Base-by-base conservation (phyloP, 2,113 vertebrate species). In the Pollachius pollachius region DNA sequence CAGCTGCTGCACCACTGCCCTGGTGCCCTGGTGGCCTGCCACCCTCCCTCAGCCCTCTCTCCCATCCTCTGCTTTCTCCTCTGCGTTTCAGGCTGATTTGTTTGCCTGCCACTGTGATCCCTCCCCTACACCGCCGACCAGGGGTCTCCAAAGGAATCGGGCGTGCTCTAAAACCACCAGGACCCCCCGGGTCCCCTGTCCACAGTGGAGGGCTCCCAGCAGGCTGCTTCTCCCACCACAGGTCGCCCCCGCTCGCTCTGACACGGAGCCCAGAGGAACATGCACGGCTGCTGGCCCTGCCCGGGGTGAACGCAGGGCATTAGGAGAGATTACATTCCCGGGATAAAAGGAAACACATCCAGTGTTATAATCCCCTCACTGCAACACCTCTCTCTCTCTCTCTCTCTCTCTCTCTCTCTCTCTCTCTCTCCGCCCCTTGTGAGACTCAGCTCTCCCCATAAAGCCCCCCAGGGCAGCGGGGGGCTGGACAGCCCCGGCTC, bases 281-380 rank as follows among this genome's bases (percentile, higher is more conserved):
- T 84, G 80, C 79, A 75, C 88, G 91, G 89, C 92, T 90, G 90
- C 84, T 78, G 79, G 85, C 76, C 77, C 77, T 73, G 82, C 85
- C 82, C 83, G 52, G 65, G 77, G 81, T 90, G 89, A 88, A 75
- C 67, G 15, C 73, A 68, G 84, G 81, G 84, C 85, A 88, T 90
- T 90, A 89, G 82, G 72, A 74, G 74, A 87, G 85, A 90, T 90
- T 89, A 89, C 88, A 81, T 87, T 88, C 80, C 80, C 82, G 75
- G 80, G 86, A 89, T 84, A 81, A 88, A 89, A 91, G 89, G 77
- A 82, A 84, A 9, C 82, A 82, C 85, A 86, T 85, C 85, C 79
- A 84, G 82, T 37, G 68, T 80, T 76, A 71, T 86, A 88, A 90
- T 87, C 81, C 78, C 41, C 41, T 13, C 41, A 48, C 41, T 48